These are phyloP conservation scores for Butorides virescens DNA, from an alignment of 2,113 vertebrate species.

Conservation along the genomic window DNA sequence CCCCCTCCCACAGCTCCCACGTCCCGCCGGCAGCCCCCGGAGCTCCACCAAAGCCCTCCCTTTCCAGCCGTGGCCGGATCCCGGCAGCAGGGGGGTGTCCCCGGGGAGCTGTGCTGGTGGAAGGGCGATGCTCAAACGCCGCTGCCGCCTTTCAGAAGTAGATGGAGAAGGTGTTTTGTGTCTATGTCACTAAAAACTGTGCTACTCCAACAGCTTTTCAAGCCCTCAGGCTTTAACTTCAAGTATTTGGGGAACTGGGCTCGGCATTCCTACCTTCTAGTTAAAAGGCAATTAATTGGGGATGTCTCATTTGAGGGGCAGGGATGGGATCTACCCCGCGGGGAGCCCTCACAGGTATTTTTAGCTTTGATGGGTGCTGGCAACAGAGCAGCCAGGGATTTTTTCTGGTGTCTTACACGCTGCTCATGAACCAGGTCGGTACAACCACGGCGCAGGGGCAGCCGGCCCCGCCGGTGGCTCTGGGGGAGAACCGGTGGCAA, in stretches of 20 bases:
- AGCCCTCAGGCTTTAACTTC: neutral
- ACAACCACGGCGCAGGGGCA: neutral
- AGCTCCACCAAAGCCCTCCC: neutral
- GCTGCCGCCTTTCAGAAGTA: neutral
- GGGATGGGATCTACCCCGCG: neutral
- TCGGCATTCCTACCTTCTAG: neutral
- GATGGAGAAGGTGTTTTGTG: neutral
- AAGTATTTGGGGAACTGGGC: neutral
- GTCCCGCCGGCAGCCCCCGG: neutral
- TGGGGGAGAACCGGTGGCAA: neutral
- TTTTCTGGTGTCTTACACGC: neutral
- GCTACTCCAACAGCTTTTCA: neutral
- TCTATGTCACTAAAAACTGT: neutral
- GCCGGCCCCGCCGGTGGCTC: fast-evolving
- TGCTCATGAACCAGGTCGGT: fast-evolving
- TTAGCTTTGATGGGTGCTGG: neutral
- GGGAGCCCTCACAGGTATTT: neutral
- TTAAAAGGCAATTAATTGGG: neutral
- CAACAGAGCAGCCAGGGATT: fast-evolving
- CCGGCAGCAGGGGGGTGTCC: neutral
- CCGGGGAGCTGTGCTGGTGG: neutral
- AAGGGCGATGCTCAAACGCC: neutral
- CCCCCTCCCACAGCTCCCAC: neutral
- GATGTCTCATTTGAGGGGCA: neutral
- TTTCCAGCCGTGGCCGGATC: neutral